Percentiles rank a stretch among this genome's conserved stretches.
Conservation (phyloP, 2,888 invertebrate species). For the Epinotia ramella region DNA sequence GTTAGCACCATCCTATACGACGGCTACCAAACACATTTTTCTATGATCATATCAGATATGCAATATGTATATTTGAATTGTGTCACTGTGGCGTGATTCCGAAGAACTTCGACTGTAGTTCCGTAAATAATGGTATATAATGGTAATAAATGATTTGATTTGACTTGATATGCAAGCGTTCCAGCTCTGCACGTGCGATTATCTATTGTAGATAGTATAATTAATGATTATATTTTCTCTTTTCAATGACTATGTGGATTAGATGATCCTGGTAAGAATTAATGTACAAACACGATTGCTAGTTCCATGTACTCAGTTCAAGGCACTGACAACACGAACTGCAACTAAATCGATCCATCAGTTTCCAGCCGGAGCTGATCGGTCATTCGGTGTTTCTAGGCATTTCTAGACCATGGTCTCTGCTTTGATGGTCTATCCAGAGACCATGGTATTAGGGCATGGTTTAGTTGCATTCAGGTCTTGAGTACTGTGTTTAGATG, state of each 20-base stretch:
- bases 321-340: conserved; percentile 44
- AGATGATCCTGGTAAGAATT: conserved; percentile 82
- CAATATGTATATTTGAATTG: not conserved
- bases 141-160: too few relatives aligned
- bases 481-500: conserved; percentile 70
- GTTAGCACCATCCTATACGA: not conserved
- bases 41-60: not conserved
- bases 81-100: not conserved
- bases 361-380: conserved; percentile 1
- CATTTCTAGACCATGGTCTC: conserved; percentile 56
- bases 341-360: conserved; percentile 63
- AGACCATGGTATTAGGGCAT: conserved; percentile 68
- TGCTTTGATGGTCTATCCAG: conserved; percentile 49
- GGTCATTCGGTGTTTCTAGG: conserved; percentile 39
- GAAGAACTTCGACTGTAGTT: not conserved
- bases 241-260: conserved; percentile 81
- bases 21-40: conserved; percentile 6
- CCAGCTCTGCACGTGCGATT: conserved; percentile 15
- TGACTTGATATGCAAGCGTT: conserved; percentile 4
- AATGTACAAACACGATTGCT: conserved; percentile 58
- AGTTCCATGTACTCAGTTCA: conserved; percentile 54
- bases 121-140: conserved; percentile 12
- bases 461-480: conserved; percentile 66
- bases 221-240: conserved; percentile 76
- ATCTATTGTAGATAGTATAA: conserved; percentile 46